Conservation (phyloP, 1,140 invertebrate genomes). For the Drosophila miranda region DNA sequence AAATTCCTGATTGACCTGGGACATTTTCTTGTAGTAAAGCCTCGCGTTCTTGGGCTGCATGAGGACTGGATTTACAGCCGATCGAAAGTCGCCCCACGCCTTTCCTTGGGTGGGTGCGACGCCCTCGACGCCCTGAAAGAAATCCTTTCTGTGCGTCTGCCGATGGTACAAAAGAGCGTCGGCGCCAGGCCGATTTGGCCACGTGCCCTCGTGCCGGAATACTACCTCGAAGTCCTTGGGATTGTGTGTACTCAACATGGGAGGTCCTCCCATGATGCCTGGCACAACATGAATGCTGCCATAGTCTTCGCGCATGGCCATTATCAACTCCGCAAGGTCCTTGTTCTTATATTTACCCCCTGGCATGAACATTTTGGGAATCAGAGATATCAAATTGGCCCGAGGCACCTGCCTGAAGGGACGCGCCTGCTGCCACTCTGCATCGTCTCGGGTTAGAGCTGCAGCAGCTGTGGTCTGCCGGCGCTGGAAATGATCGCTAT, state of each 20-base stretch:
- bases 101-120: conserved; percentile 56
- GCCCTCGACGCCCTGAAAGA: conserved; percentile 55
- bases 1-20: conserved; percentile 70
- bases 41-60: conserved; percentile 70
- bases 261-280: conserved; percentile 23
- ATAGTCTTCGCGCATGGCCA: conserved; percentile 31
- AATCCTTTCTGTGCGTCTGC: conserved; percentile 38
- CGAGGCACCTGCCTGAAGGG: conserved; percentile 57
- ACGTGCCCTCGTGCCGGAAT: conserved; percentile 57
- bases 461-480: conserved; percentile 38
- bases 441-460: conserved; percentile 2
- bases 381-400: conserved; percentile 12
- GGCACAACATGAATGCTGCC: conserved; percentile 45
- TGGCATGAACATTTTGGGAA: conserved; percentile 31
- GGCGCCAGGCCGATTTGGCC: conserved; percentile 57
- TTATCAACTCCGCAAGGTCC: conserved; percentile 26
- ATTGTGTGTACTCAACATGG: conserved; percentile 47
- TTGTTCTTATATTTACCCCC: conserved; percentile 54
- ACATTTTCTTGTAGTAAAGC: conserved; percentile 67
- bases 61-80: conserved; percentile 66
- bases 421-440: conserved; percentile 52
- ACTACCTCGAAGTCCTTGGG: conserved; percentile 61
- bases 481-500: conserved; percentile 19
- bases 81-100: conserved; percentile 61
- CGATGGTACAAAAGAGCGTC: conserved; percentile 47